phyloP scores from a whole-genome alignment of 2,888 invertebrate species.

The Priocnemis perturbator region DNA sequence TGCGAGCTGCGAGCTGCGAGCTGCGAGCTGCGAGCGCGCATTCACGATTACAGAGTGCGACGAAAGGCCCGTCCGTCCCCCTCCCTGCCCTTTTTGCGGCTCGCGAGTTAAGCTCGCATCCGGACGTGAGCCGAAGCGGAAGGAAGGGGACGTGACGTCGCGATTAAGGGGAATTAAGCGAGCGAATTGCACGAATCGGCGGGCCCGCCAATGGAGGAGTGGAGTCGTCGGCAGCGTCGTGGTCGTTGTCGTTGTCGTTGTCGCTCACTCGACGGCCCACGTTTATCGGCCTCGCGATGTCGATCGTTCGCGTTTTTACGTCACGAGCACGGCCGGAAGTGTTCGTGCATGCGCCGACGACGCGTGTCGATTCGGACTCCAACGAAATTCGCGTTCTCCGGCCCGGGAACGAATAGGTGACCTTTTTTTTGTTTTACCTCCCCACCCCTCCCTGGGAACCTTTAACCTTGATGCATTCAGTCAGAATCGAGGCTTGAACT shows the following conservation, averaged over 20 bases:
- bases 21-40: background rate
- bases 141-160: constrained; percentile 73
- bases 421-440: no score
- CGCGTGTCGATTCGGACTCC: no score
- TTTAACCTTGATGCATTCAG: no score
- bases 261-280: constrained; percentile 19
- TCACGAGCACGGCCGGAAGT: no score
- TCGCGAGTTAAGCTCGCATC: constrained; percentile 70
- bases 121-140: constrained; percentile 71
- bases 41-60: constrained; percentile 30
- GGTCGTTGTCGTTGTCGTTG: constrained; percentile 28
- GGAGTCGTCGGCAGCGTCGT: constrained; percentile 4
- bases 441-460: no score
- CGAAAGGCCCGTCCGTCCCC: constrained; percentile 16
- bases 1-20: no score
- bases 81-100: constrained; percentile 31
- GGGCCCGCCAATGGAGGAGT: constrained; percentile 23
- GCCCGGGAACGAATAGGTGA: no score
- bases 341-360: no score
- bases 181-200: constrained; percentile 55
- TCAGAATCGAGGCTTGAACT: no score
- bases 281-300: background rate
- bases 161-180: constrained; percentile 72
- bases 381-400: no score
- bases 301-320: no score